Evolutionary conservation across 2,888 invertebrate species (phyloP), one percentile per base, ranked within the genome.

Genomic region (Odontocerum albicorne): DNA sequence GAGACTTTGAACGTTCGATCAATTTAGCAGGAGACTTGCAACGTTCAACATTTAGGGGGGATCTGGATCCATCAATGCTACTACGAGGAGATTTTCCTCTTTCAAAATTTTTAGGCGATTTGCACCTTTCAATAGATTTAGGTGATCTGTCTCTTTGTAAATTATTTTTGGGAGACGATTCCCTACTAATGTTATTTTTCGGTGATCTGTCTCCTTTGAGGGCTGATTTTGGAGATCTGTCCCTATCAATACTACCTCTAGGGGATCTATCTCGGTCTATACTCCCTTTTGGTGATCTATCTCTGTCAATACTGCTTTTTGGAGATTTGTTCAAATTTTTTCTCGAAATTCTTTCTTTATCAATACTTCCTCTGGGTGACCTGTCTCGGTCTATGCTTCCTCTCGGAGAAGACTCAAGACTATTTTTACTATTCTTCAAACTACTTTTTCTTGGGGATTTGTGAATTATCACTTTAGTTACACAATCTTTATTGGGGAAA

Each of bases 131-230:
- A 12, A 80, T 82, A 55, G 80, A 79, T 4, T 81, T 75, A n/a
- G 84, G 83, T 0, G 83, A 83, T 7, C 74, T 71, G 1, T 74
- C 72, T 54, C 82, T 79, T 62, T 82, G 82, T 51, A 82, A 79
- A 62, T 82, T 82, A 36, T 31, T 46, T 46, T 56, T 61, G 8
- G 58, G 55, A 22, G 57, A 56, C 17, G 47, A 55, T 4, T 51
- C 51, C 36, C 49, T 32, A 62, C 73, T 70, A 61, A 77, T 76
- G 64, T 68, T 75, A 61, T 79, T 39, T 39, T 51, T 56, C 4
- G 52, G 52, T 12, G 52, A 52, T 15, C 46, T 50, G n/a, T 45
- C 40, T 8, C 55, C n/a, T 62, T 74, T 70, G 61, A 75, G 76
- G 64, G 69, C 74, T 60, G 79, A 79, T 3, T 81, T 74, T 7